Evolutionary conservation across 2,797 vertebrate species (phyloP).

Genomic region (Sylvilagus floridanus): DNA sequence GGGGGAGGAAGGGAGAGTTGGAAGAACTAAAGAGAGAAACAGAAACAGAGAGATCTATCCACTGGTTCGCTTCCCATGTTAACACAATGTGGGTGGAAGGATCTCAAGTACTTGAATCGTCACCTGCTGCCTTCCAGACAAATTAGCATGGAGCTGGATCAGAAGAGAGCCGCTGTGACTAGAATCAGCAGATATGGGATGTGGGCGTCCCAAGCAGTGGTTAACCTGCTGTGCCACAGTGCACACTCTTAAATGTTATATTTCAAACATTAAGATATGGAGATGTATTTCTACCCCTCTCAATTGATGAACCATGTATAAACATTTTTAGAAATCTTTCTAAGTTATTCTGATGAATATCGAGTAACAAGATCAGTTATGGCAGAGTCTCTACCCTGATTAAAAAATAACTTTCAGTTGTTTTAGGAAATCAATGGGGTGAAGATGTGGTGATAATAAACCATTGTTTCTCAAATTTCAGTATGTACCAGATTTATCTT

Average conservation of each 20-base stretch:
- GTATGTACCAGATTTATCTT: neutral
- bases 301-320: neutral
- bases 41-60: too few relatives aligned
- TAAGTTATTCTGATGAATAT: neutral
- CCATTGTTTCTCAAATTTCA: neutral
- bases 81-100: too few relatives aligned
- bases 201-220: too few relatives aligned
- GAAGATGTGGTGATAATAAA: neutral
- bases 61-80: too few relatives aligned
- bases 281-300: neutral
- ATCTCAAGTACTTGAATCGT: too few relatives aligned
- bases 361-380: neutral
- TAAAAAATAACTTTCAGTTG: neutral
- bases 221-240: too few relatives aligned
- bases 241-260: neutral
- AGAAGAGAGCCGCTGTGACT: too few relatives aligned
- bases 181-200: too few relatives aligned
- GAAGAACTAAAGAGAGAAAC: too few relatives aligned
- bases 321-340: constrained; percentile 16
- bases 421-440: neutral
- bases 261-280: neutral
- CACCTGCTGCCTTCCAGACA: too few relatives aligned
- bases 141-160: too few relatives aligned
- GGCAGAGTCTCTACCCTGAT: neutral
- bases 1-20: too few relatives aligned